Conservation (phyloP, 2,113 vertebrate genomes). For the Eonycteris spelaea region DNA sequence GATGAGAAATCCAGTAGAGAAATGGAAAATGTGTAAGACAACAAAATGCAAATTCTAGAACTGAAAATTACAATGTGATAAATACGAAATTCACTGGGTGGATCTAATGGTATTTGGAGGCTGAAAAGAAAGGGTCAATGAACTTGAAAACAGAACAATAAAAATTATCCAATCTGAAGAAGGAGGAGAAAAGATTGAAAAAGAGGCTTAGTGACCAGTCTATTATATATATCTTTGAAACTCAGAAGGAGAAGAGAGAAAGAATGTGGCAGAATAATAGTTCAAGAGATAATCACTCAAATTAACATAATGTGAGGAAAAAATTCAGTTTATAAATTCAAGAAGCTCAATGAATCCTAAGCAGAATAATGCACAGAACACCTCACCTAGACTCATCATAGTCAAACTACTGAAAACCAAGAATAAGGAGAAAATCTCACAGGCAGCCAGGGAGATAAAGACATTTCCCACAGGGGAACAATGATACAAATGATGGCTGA, state of each 20-base stretch:
- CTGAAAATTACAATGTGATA: neutral
- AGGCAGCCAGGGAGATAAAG: neutral
- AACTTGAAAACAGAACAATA: neutral
- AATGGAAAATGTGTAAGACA: neutral
- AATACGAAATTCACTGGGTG: neutral
- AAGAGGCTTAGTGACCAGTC: neutral
- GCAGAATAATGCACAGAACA: neutral
- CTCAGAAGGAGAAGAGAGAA: neutral
- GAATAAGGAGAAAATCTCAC: neutral
- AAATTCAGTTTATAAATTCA: neutral
- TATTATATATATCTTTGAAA: neutral
- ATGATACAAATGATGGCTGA: neutral
- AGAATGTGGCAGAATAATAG: neutral
- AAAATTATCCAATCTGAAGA: neutral
- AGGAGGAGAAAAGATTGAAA: neutral
- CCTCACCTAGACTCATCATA: neutral
- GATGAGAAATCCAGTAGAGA: neutral
- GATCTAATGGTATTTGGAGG: neutral
- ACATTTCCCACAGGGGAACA: neutral
- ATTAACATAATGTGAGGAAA: neutral
- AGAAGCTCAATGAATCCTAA: neutral
- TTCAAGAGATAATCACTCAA: neutral
- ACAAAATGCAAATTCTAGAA: neutral
- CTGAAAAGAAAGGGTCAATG: neutral
- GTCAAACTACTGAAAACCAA: neutral